Conservation (phyloP, 2,113 vertebrate genomes). For the Spermophilus dauricus region DNA sequence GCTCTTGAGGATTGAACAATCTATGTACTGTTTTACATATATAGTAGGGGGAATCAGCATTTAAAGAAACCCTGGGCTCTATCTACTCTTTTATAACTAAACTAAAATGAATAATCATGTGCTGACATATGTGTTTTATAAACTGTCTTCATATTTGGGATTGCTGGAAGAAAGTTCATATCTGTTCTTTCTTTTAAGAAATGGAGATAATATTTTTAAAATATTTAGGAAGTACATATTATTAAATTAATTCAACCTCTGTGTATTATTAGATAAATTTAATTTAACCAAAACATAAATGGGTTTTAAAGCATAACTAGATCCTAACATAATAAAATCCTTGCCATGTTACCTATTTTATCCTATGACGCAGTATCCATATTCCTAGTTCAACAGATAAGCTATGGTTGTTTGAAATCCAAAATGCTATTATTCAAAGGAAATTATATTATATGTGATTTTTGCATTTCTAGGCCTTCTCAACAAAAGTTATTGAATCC, state of each 20-base stretch:
- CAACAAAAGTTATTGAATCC: not conserved
- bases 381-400: not conserved
- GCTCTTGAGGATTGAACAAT: conserved; percentile 1
- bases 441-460: not conserved
- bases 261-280: not conserved
- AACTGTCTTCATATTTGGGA: not conserved
- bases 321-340: not conserved
- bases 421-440: not conserved
- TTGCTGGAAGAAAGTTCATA: not conserved
- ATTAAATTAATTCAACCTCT: not conserved
- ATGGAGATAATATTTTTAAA: not conserved
- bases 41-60: not conserved
- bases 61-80: not conserved
- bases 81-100: not conserved
- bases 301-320: not conserved
- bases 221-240: not conserved
- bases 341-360: not conserved
- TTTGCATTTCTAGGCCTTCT: not conserved
- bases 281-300: not conserved
- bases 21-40: conserved; percentile 5
- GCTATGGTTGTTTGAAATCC: not conserved
- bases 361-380: not conserved
- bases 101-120: conserved; percentile 10
- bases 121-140: not conserved
- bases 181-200: not conserved